These are phyloP conservation scores for Hirtodrosophila histrioides DNA, from an alignment of 2,888 invertebrate genomes.

Conservation along the genomic window DNA sequence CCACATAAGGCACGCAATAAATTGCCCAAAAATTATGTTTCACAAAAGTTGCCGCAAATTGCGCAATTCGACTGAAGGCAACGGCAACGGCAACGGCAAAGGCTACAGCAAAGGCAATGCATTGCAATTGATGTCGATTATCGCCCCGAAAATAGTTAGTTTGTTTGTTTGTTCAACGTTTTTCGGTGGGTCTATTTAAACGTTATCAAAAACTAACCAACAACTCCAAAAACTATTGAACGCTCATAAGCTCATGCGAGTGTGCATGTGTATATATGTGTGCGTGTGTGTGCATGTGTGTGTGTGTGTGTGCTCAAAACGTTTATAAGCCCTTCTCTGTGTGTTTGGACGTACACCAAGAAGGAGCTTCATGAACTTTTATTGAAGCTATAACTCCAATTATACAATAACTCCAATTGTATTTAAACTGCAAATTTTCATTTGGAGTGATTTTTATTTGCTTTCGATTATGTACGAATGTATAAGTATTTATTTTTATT, in stretches of 20 bases:
- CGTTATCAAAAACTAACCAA: slow-evolving; percentile 76
- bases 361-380: too few species aligned
- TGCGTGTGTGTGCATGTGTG: slow-evolving; percentile 10
- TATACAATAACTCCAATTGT: too few species aligned
- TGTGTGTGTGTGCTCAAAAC: slow-evolving; percentile 37
- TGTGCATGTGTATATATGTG: background rate
- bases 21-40: slow-evolving; percentile 72
- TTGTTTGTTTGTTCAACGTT: slow-evolving; percentile 72
- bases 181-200: slow-evolving; percentile 67
- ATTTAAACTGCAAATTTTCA: too few species aligned
- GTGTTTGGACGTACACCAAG: too few species aligned
- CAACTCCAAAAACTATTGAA: slow-evolving; percentile 72
- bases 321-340: slow-evolving; percentile 52
- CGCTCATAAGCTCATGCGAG: slow-evolving; percentile 29
- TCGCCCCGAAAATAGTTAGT: slow-evolving; percentile 69
- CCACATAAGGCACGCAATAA: slow-evolving; percentile 60
- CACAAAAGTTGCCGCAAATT: slow-evolving; percentile 76
- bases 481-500: too few species aligned
- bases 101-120: slow-evolving; percentile 34
- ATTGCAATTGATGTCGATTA: slow-evolving; percentile 77
- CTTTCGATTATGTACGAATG: too few species aligned
- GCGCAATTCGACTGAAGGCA: slow-evolving; percentile 61
- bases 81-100: slow-evolving; percentile 8
- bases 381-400: too few species aligned
- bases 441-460: too few species aligned